Evolutionary conservation across 2,113 vertebrate genomes (phyloP).

Genomic region (Rana temporaria): DNA sequence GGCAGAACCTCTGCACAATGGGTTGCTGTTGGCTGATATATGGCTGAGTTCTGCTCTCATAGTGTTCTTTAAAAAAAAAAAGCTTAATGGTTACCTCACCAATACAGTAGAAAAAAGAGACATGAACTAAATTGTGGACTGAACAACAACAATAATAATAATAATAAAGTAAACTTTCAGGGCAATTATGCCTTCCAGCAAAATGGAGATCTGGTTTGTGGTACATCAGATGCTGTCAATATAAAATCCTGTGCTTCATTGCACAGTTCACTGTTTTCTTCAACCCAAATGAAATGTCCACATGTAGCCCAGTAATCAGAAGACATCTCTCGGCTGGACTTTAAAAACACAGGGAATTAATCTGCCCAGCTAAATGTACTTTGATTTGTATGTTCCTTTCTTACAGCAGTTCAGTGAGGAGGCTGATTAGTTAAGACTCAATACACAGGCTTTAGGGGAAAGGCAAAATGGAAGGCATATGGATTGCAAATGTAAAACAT

Average conservation of each 20-base stretch:
- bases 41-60: no score
- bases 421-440: conserved; percentile 27
- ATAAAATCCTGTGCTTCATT: conserved; percentile 23
- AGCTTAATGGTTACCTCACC: no score
- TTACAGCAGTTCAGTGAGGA: background rate
- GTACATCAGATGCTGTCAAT: conserved; percentile 16
- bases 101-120: no score
- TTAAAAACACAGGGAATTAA: conserved; percentile 27
- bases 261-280: background rate
- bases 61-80: no score
- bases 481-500: conserved; percentile 15
- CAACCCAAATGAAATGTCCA: background rate
- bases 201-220: background rate
- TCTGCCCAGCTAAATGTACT: background rate
- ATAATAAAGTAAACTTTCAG: background rate
- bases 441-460: conserved; percentile 31
- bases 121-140: no score
- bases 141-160: no score
- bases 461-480: conserved; percentile 2
- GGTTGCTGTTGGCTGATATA: no score
- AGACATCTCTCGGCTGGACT: conserved; percentile 7
- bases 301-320: background rate
- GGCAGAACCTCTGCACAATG: no score
- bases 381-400: conserved; percentile 7
- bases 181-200: background rate